These are phyloP conservation scores for Coecobrya sp. DNA, from an alignment of 2,888 invertebrate species.

Conservation along the genomic window DNA sequence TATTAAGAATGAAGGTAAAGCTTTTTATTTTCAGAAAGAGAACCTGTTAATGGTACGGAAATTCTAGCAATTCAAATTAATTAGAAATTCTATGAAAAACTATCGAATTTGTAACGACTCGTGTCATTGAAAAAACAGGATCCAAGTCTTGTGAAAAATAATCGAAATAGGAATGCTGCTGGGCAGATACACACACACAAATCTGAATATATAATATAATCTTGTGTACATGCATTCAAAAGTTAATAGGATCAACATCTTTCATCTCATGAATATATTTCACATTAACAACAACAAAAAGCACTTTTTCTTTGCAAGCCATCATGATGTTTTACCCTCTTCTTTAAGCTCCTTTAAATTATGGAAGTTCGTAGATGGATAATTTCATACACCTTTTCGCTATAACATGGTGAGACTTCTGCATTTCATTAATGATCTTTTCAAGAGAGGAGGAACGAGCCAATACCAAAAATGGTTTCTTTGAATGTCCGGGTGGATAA, in stretches of 20 bases:
- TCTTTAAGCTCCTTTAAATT: background rate
- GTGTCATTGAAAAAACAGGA: too few relatives aligned
- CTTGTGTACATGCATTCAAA: background rate
- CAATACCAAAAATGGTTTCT: slow-evolving; percentile 62
- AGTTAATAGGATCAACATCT: background rate
- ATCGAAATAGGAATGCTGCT: too few relatives aligned
- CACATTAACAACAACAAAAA: slow-evolving; percentile 17
- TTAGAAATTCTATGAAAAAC: too few relatives aligned
- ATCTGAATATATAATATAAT: background rate
- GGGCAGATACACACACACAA: too few relatives aligned
- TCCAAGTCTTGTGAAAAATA: too few relatives aligned
- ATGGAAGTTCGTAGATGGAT: background rate
- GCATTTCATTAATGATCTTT: slow-evolving; percentile 19
- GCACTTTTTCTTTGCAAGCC: background rate
- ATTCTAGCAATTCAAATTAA: too few relatives aligned
- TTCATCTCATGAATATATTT: slow-evolving; percentile 40
- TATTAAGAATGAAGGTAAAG: background rate
- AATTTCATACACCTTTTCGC: background rate
- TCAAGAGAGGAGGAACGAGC: background rate
- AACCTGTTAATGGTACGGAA: too few relatives aligned
- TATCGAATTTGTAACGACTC: too few relatives aligned
- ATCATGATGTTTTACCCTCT: background rate
- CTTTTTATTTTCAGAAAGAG: too few relatives aligned
- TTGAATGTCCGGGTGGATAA: slow-evolving; percentile 57
- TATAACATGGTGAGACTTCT: background rate